Base-by-base conservation (phyloP, 2,888 invertebrate species). In the Drosophila villosipedis region DNA sequence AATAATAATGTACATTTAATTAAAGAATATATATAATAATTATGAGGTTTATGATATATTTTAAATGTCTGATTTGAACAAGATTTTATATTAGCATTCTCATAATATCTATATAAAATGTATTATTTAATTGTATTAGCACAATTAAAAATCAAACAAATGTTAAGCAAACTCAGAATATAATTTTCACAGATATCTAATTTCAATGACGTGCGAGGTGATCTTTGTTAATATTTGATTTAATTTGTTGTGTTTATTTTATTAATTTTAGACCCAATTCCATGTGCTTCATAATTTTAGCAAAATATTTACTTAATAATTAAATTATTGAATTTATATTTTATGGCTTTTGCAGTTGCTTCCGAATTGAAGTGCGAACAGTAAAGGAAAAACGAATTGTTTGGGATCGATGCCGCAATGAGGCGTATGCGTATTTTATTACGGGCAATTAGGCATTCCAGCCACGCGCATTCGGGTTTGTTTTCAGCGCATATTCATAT, bases 401-500 rank as follows among this genome's bases (percentile, higher is more conserved):
- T 25, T 25, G 31, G 31, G 49, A 30, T 62, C 50, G 19, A 50
- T 30, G 30, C 5, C 28, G 35, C 31, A 64, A 63, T 41, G 58
- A 30, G 74, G 72, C 80, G 75, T 69, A 82, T 83, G 76, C 80
- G 80, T 84, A 66, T 52, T 52, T 52, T 84, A 76, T 76, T 69
- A 39, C 49, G 54, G 39, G 35, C 43, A 78, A 74, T 78, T 78
- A 59, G 64, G 60, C 63, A 78, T 78, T 60, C 83, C 59, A 62
- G 57, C 53, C 82, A 83, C 78, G 85, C 80, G 43, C 59, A 37
- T 68, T 50, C 16, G 69, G 66, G 59, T 54, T 74, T 75, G 67
- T 73, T 78, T 71, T 68, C 61, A 62, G 64, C 63, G 59, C 66
- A 39, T 68, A 71, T 72, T 78, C 52, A 66, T 78, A 76, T 78